Percentiles rank a stretch among this genome's conserved stretches.
These are phyloP conservation scores for Sarotherodon lohbergeri DNA, from an alignment of 2,113 vertebrate species.

Conservation along the genomic window DNA sequence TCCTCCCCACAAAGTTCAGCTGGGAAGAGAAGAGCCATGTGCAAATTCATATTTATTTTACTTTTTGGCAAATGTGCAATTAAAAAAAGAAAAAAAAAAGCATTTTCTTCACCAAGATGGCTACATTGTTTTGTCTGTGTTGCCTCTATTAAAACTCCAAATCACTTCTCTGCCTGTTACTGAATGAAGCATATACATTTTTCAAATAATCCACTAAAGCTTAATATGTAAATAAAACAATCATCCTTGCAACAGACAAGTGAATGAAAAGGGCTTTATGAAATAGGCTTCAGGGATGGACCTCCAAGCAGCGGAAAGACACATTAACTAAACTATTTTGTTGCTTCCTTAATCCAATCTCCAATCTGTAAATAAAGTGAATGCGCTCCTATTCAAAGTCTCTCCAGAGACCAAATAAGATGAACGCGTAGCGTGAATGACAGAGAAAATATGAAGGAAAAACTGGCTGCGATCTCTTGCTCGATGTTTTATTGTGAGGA, in stretches of 20 bases:
- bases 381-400: background rate
- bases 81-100: rapidly evolving
- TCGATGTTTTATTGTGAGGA: background rate
- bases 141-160: background rate
- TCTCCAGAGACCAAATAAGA: background rate
- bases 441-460: background rate
- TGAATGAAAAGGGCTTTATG: background rate
- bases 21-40: background rate
- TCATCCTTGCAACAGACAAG: background rate
- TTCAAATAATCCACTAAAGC: background rate
- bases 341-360: background rate
- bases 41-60: background rate
- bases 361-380: background rate
- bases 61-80: background rate
- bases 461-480: background rate
- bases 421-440: background rate
- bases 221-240: background rate
- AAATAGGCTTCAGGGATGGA: background rate
- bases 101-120: background rate
- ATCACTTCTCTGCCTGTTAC: background rate
- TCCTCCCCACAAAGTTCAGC: background rate
- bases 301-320: background rate
- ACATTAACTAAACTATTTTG: background rate
- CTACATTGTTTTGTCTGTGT: background rate
- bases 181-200: background rate